phyloP scores from a whole-genome alignment of 1,140 invertebrate species.

The Drosophila paulistorum region DNA sequence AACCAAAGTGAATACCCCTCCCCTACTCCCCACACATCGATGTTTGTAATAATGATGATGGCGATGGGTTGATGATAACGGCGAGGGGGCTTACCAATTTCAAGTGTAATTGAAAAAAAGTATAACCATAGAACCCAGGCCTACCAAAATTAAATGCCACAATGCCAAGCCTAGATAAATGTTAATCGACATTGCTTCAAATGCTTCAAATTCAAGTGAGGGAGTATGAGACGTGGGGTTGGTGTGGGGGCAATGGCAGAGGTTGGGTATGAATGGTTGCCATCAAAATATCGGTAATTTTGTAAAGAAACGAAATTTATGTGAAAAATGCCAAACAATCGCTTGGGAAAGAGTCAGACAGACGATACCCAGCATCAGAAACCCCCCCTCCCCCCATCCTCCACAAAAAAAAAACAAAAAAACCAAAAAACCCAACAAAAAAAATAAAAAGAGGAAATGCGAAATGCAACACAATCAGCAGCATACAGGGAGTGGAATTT shows the following conservation, averaged over 20 bases:
- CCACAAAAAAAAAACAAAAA: slow-evolving; percentile 19
- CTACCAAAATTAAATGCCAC: not conserved
- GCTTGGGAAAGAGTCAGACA: slow-evolving; percentile 68
- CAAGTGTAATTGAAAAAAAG: slow-evolving; percentile 30
- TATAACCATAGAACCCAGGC: not conserved
- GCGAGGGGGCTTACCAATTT: not conserved
- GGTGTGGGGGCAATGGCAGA: too few relatives aligned
- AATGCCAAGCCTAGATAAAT: slow-evolving; percentile 40
- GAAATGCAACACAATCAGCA: slow-evolving; percentile 38
- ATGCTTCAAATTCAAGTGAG: slow-evolving; percentile 10
- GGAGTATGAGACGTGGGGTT: slow-evolving; percentile 1
- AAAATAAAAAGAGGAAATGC: slow-evolving; percentile 24
- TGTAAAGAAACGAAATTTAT: slow-evolving; percentile 73
- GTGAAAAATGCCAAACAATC: slow-evolving; percentile 50
- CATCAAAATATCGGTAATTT: slow-evolving; percentile 68
- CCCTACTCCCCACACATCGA: not conserved
- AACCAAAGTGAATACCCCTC: not conserved
- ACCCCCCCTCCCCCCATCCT: not conserved
- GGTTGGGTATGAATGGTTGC: slow-evolving; percentile 2
- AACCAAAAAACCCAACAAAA: slow-evolving; percentile 30
- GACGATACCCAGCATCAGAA: slow-evolving; percentile 22
- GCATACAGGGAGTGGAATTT: too few relatives aligned
- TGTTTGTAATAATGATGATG: slow-evolving; percentile 4
- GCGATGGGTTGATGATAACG: not conserved
- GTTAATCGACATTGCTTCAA: slow-evolving; percentile 48